These are phyloP conservation scores for Strongylocentrotus purpuratus DNA, from an alignment of 35 echinoderm and acorn worm species.

Conservation along the genomic window DNA sequence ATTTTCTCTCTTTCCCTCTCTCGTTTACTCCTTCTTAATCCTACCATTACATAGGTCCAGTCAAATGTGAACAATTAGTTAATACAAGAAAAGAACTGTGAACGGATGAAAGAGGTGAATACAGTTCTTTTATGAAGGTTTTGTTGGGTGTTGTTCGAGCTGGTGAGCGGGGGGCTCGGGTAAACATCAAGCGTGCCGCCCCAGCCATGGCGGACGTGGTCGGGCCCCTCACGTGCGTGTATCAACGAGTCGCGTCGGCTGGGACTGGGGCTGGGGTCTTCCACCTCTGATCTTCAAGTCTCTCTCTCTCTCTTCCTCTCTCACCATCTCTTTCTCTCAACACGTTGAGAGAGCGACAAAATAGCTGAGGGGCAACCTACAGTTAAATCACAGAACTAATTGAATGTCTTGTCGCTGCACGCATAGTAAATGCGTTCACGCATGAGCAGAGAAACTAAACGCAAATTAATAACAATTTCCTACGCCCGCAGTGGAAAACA, in stretches of 20 bases:
- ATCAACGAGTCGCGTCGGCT: neutral
- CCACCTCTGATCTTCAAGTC: neutral
- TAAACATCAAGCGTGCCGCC: conserved; percentile 43
- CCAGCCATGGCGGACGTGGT: conserved; percentile 26
- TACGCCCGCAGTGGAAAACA: conserved; percentile 47
- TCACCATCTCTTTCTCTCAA: neutral
- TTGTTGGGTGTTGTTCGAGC: conserved; percentile 17
- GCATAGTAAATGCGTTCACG: conserved; percentile 39
- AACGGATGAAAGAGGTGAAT: conserved; percentile 23
- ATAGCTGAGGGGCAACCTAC: conserved; percentile 40
- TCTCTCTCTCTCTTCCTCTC: neutral
- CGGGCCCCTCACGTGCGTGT: conserved; percentile 22
- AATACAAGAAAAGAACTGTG: conserved; percentile 34
- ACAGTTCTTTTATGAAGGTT: conserved; percentile 29
- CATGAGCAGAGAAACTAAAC: conserved; percentile 42
- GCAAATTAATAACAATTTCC: conserved; percentile 56
- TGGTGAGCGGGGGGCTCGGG: neutral
- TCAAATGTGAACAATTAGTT: conserved; percentile 41
- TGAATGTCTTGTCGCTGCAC: conserved; percentile 45
- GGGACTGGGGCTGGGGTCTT: neutral
- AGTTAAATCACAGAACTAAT: conserved; percentile 51
- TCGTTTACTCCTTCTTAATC: conserved; percentile 21
- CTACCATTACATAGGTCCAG: neutral
- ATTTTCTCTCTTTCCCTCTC: neutral
- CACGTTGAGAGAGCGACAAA: conserved; percentile 24